Base-by-base conservation (phyloP, 2,797 vertebrate genomes). In the Darevskia mixta region DNA sequence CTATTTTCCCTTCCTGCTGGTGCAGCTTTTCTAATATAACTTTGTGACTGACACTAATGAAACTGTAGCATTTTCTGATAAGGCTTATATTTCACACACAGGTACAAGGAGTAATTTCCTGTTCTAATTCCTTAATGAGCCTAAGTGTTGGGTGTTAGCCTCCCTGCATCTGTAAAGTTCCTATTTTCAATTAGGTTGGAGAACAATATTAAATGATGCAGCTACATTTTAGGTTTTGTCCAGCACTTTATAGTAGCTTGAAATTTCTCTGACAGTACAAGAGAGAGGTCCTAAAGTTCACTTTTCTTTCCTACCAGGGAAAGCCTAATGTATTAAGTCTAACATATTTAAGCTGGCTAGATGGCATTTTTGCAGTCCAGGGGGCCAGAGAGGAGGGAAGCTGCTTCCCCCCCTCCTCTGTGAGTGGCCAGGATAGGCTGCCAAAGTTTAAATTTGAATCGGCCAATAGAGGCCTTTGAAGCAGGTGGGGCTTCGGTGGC, bases 41-140 rank as follows among this genome's bases (percentile, higher is more conserved):
- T 29, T 93, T 93, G 86, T 92, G 93, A 92, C 79, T 93, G 93
- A 87, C 88, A 89, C 89, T 94, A 92, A 92, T 93, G 92, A 94
- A 96, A 93, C 83, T 82, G n/a, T 85, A 85, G 85, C 86, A n/a
- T 93, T 95, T 93, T 89, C 89, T 93, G 92, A 92, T 95, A 91
- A 91, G 92, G 41, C 86, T 93, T 88, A 90, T 93, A 93, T 45
- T 91, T 80, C 72, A 92, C 88, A 86, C 35, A 58, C 87, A 93
- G 72, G 92, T 87, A 92, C 90, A 95, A 93, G 90, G 94, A 87
- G 35, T 92, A 91, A 94, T 94, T 95, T 94, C 88, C 91, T 93
- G 90, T 92, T 92, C 91, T 88, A 90, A 69, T 89, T 93, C 91
- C 79, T 90, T 95, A 95, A 95, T 94, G 90, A 95, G 78, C 82